phyloP scores from a whole-genome alignment of 1,140 invertebrate species.

The Pseudoatta argentina region DNA sequence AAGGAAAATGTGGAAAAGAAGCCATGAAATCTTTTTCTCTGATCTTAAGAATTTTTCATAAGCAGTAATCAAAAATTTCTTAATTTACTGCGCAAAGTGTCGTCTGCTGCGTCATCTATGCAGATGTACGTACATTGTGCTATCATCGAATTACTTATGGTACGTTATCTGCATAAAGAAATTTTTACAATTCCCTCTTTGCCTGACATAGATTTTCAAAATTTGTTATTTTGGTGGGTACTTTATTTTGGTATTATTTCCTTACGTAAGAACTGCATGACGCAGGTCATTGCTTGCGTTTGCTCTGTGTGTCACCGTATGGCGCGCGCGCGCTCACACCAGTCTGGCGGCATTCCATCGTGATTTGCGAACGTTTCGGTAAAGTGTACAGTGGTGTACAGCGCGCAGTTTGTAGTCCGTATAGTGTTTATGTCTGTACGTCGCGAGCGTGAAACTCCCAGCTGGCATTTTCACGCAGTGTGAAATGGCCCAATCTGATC shows the following conservation, averaged over 20 bases:
- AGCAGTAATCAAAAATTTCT: constrained; percentile 49
- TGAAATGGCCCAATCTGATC: constrained; percentile 11
- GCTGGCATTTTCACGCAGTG: constrained; percentile 19
- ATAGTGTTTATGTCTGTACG: constrained; percentile 70
- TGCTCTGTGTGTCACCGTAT: constrained; percentile 83
- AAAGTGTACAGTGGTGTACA: constrained; percentile 76
- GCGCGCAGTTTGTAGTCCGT: constrained; percentile 64
- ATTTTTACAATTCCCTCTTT: neutral
- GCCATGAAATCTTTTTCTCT: neutral
- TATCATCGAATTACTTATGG: neutral
- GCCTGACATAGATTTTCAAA: neutral
- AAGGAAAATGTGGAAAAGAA: neutral
- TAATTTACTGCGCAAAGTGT: constrained; percentile 52
- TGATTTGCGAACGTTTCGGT: constrained; percentile 85
- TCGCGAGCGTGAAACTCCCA: constrained; percentile 17
- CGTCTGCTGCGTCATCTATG: constrained; percentile 2
- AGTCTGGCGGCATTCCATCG: constrained; percentile 84
- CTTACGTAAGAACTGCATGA: constrained; percentile 80
- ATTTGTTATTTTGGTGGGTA: constrained; percentile 16
- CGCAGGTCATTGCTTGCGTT: constrained; percentile 78
- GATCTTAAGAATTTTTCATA: neutral
- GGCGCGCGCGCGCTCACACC: constrained; percentile 74
- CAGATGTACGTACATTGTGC: neutral
- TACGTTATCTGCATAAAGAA: neutral
- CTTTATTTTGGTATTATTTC: constrained; percentile 70